A percentile compares a stretch with the other conserved stretches of the same genome.
Conservation (phyloP, 2,113 vertebrate species). For the Eulacestoma nigropectus region DNA sequence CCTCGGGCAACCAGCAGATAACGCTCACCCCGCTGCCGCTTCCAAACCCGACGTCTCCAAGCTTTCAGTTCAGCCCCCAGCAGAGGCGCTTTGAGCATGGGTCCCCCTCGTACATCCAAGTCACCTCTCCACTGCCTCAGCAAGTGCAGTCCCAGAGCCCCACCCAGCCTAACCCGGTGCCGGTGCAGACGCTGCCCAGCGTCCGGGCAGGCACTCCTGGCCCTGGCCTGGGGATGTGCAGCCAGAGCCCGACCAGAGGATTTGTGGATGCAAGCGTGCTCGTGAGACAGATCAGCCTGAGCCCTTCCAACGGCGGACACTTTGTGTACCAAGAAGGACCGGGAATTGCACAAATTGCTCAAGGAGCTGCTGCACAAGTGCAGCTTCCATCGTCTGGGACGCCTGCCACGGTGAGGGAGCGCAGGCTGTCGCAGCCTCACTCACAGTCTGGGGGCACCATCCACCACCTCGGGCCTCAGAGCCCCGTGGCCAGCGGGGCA, state of each 20-base stretch:
- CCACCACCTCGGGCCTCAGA: conserved; percentile 88
- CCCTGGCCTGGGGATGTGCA: conserved; percentile 78
- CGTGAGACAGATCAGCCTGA: conserved; percentile 83
- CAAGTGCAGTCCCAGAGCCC: conserved; percentile 88
- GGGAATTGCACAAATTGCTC: conserved; percentile 82
- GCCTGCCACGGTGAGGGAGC: conserved; percentile 75
- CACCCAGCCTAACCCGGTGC: conserved; percentile 82
- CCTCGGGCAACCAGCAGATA: conserved; percentile 86
- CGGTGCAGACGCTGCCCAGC: conserved; percentile 72
- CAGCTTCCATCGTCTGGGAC: conserved; percentile 77
- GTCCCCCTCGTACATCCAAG: conserved; percentile 86
- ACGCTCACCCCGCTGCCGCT: conserved; percentile 82
- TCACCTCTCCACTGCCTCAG: conserved; percentile 85
- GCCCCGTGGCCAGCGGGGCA: conserved; percentile 78
- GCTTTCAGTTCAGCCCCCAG: conserved; percentile 86
- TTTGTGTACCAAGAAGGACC: conserved; percentile 89
- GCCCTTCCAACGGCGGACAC: conserved; percentile 79
- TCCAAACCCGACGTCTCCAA: conserved; percentile 82
- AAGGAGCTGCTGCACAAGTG: conserved; percentile 76
- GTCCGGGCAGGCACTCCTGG: conserved; percentile 78
- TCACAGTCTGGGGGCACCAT: conserved; percentile 91
- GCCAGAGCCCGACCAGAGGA: conserved; percentile 82
- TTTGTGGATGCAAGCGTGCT: conserved; percentile 86
- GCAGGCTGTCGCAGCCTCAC: conserved; percentile 87
- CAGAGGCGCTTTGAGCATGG: conserved; percentile 86